Evolutionary conservation across 2,113 vertebrate genomes (phyloP).

Genomic region (Antechinus stuartii): DNA sequence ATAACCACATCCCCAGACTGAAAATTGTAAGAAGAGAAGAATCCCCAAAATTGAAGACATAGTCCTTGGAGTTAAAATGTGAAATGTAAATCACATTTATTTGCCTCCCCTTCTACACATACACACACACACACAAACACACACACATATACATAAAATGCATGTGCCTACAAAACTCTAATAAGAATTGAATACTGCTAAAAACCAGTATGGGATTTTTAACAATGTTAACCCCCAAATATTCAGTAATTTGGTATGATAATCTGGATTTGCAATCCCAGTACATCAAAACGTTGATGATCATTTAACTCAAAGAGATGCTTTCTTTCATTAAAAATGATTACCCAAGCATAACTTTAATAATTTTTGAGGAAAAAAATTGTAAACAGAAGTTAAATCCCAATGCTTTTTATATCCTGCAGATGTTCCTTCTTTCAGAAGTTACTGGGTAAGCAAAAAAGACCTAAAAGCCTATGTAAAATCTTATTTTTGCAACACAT

Average conservation of each 20-base stretch:
- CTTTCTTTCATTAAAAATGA: constrained; percentile 67
- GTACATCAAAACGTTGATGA: constrained; percentile 53
- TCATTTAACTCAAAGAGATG: constrained; percentile 45
- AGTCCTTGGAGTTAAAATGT: not conserved
- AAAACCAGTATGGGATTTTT: constrained; percentile 34
- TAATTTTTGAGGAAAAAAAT: constrained; percentile 49
- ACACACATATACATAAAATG: not conserved
- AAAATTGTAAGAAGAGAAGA: not conserved
- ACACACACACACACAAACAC: not conserved
- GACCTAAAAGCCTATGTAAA: constrained; percentile 58
- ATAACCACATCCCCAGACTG: not conserved
- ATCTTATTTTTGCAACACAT: not conserved
- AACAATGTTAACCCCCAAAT: constrained; percentile 44
- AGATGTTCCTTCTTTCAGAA: constrained; percentile 34
- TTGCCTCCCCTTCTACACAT: not conserved
- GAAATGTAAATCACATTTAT: not conserved
- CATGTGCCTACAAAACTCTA: not conserved
- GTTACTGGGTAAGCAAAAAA: constrained; percentile 27
- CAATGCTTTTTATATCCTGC: constrained; percentile 18
- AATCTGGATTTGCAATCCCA: constrained; percentile 62
- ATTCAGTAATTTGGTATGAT: constrained; percentile 55
- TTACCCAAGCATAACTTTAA: constrained; percentile 42
- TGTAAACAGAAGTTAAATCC: constrained; percentile 46
- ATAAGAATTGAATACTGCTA: constrained; percentile 41
- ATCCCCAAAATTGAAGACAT: not conserved